These are phyloP conservation scores for Pseudopodoces humilis DNA, from an alignment of 2,113 vertebrate species.

Conservation along the genomic window DNA sequence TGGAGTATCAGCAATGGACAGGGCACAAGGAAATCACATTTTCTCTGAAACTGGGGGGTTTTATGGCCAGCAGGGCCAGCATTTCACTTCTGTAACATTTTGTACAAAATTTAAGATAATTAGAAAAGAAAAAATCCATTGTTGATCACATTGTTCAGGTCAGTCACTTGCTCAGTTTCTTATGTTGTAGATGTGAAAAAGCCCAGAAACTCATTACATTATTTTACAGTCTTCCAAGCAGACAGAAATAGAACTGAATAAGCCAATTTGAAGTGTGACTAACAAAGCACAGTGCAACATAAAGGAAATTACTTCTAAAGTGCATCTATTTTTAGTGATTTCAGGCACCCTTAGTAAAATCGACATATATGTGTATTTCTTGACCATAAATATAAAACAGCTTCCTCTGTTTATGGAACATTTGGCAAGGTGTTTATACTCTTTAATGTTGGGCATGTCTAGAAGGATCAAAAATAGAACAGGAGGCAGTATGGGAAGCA, in stretches of 20 bases:
- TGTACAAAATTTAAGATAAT: background rate
- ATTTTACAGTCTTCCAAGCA: background rate
- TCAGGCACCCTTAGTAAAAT: background rate
- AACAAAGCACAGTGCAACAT: background rate
- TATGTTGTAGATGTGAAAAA: background rate
- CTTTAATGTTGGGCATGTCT: background rate
- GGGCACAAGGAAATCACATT: background rate
- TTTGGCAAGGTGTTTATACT: slow-evolving; percentile 11
- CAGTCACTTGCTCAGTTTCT: background rate
- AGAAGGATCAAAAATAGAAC: slow-evolving; percentile 2
- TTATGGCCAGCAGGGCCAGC: background rate
- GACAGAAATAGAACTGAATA: background rate
- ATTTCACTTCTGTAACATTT: background rate
- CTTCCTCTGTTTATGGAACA: background rate
- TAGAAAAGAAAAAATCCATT: background rate
- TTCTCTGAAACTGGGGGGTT: background rate
- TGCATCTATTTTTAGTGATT: background rate
- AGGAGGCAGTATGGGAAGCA: background rate
- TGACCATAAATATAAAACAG: background rate
- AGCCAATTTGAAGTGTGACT: background rate
- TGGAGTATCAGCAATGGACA: background rate
- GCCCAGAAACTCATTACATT: background rate
- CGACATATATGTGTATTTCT: background rate
- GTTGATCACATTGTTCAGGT: background rate
- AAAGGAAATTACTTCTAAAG: slow-evolving; percentile 2